Evolutionary conservation across 1,140 invertebrate species (phyloP).

Genomic region (Asobara japonica): DNA sequence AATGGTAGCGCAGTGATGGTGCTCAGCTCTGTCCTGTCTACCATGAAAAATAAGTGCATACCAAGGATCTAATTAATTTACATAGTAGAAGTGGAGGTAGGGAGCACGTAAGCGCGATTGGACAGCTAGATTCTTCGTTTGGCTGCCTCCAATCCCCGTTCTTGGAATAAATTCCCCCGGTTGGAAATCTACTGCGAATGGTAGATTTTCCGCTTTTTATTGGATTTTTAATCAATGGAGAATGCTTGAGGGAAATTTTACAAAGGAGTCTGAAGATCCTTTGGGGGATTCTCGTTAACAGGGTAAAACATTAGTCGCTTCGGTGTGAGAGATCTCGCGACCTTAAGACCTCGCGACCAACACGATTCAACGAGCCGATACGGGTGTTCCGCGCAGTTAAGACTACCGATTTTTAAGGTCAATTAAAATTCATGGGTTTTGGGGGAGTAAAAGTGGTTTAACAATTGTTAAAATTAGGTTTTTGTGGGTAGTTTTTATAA

Average conservation of each 20-base stretch:
- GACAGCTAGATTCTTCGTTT: conserved; percentile 19
- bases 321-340: conserved; percentile 43
- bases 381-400: conserved; percentile 28
- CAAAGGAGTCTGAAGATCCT: no score
- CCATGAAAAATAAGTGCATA: conserved; percentile 57
- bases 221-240: neutral
- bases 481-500: neutral
- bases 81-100: conserved; percentile 51
- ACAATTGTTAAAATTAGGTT: neutral
- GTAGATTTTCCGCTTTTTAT: neutral
- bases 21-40: neutral
- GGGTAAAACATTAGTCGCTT: conserved; percentile 39
- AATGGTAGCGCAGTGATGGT: no score
- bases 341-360: conserved; percentile 37
- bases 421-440: neutral
- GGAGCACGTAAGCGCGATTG: conserved; percentile 40
- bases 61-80: conserved; percentile 63
- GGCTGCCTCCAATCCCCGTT: neutral
- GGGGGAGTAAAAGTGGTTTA: neutral
- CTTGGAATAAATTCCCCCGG: neutral
- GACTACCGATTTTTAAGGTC: neutral
- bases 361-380: conserved; percentile 38
- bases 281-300: conserved; percentile 32
- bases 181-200: neutral
- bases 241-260: neutral